Evolutionary conservation across 2,888 invertebrate genomes (phyloP), one percentile per base, ranked within the genome.

Genomic region (Apotomis betuletana): DNA sequence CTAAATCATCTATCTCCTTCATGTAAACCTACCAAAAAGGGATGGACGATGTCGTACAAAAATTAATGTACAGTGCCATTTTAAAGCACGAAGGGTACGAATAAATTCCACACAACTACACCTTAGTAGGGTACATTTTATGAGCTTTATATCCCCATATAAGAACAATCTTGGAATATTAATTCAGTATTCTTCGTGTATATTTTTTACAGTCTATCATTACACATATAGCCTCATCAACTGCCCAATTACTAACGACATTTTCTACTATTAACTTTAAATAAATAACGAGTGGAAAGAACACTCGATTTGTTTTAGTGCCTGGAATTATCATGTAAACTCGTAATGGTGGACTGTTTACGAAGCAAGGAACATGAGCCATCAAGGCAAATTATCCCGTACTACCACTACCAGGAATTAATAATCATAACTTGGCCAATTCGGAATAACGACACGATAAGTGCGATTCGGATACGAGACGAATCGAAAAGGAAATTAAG

Each of bases 241-340:
- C 9, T 8, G 49, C 49, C 49, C 49, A 49, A 49, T 49, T 49
- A 49, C 49, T 49, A 9, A 49, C 10, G 49, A 49, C 10, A 12
- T 55, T 55, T 27, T 36, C 15, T 41, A 41, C 46, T 15, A 27
- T 27, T 55, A 27, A 55, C 9, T 55, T 27, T 41, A 41, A 59
- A 27, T 36, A 57, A 57, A 36, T 36, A 27, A 57, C 38, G 57
- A 15, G 57, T 27, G 12, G 61, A 12, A 6, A 57, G 44, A 54
- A 69, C 5, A 12, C n/a, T 38, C 38, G 36, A 55, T 69, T 55
- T 54, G 65, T 46, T 55, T 62, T 69, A 62, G 69, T 62, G 46
- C 49, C 55, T 44, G 36, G 44, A 62, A 69, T 69, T 55, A 61
- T 62, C 52, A 13, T 52, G 69, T 54, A 52, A 27, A 49, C 44